A percentile compares a stretch with the other conserved stretches of the same genome.
These are phyloP conservation scores for Ceratotherium simum DNA, from an alignment of 2,113 vertebrate species.

Conservation along the genomic window DNA sequence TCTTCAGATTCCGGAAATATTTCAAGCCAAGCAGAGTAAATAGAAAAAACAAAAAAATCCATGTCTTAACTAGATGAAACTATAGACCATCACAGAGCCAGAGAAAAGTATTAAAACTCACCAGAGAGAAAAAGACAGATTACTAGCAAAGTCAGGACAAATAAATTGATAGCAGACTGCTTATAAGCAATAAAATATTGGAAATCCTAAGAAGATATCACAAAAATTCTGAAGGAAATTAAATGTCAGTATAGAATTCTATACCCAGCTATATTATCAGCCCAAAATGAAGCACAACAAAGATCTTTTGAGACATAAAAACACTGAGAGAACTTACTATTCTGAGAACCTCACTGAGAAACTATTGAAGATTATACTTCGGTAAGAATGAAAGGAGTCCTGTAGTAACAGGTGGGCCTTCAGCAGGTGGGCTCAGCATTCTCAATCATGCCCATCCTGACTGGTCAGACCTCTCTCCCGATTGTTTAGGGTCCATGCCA, in stretches of 20 bases:
- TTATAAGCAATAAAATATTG: background rate
- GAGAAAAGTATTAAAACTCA: background rate
- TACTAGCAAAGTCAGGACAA: background rate
- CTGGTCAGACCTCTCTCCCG: accelerated
- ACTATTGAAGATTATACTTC: background rate
- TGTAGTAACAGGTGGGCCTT: background rate
- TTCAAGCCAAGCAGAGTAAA: background rate
- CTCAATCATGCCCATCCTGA: accelerated
- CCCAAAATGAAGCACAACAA: background rate
- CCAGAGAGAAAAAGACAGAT: background rate
- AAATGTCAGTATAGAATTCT: background rate
- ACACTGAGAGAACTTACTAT: background rate
- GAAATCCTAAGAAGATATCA: background rate
- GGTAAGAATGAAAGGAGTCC: background rate
- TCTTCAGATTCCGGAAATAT: background rate
- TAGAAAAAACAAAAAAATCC: background rate
- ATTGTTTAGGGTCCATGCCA: background rate
- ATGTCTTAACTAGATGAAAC: background rate
- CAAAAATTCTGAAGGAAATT: background rate
- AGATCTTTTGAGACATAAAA: background rate
- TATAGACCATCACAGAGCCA: background rate
- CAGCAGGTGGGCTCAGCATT: accelerated
- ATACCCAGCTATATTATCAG: background rate
- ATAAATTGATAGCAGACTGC: background rate
- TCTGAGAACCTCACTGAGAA: background rate